Evolutionary conservation across 2,113 vertebrate genomes (phyloP), one percentile per base, ranked within the genome.

Genomic region (Conger conger): DNA sequence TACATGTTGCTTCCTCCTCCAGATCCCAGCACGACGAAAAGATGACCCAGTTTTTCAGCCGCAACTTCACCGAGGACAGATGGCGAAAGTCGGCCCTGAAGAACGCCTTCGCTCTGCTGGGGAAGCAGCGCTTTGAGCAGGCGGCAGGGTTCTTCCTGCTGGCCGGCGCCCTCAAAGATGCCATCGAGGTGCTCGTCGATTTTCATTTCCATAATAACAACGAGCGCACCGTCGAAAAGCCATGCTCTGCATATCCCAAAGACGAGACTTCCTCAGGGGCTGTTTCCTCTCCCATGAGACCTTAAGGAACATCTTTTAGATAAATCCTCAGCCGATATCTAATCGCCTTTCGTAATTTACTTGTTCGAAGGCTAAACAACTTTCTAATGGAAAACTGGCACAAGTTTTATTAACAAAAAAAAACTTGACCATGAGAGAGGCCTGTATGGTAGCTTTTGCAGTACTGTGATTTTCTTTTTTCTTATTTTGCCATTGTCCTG

Each of bases 11-110:
- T 37, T 81, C 80, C 82, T 89, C 84, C 15, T 35, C 3, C 86
- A 99, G 98, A 90, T 99, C 98, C 87, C 98, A 99, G 88, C 96
- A 97, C 0, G 97, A 99, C 83, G 96, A 98, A 87, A 99, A 99
- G 94, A 99, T 99, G 98, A 99, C 98, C 76, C 92, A 95, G 76
- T 99, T 99, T 92, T 99, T 99, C 93, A 99, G 97, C 89, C 97
- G 98, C 90, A 99, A 98, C 92, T 99, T 99, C 94, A 96, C 57
- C 80, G 98, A 99, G 94, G 97, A 99, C 77, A 95, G 97, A 82
- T 99, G 98, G 98, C 94, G 98, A 80, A 98, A 97, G 93, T 98
- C 98, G 35, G 98, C 98, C 86, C 93, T 99, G 91, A 99, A 99
- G 92, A 99, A 99, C 38, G 98, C 98, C 80, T 99, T 99, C 91